These are phyloP conservation scores for Rhinoderma darwinii DNA, from an alignment of 2,113 vertebrate genomes.

Conservation along the genomic window DNA sequence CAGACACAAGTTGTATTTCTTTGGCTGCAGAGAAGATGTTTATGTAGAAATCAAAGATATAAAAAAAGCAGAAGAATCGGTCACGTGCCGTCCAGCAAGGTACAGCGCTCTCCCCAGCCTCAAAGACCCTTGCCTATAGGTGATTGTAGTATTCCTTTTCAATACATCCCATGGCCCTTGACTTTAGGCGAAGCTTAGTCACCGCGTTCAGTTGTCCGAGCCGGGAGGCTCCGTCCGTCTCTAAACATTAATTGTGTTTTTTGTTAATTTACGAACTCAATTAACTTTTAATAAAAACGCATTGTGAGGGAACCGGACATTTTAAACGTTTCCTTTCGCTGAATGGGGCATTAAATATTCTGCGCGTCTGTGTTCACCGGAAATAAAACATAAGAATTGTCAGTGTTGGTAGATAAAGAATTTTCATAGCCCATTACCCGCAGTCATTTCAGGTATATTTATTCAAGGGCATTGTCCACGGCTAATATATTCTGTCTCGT, in stretches of 20 bases:
- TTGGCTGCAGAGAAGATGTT: not conserved
- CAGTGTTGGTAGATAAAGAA: slow-evolving; percentile 8
- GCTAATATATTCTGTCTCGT: not conserved
- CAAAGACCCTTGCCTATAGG: not conserved
- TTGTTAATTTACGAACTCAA: slow-evolving; percentile 29
- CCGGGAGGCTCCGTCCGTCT: not conserved
- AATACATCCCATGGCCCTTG: not conserved
- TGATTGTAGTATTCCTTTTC: not conserved
- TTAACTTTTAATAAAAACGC: slow-evolving; percentile 34
- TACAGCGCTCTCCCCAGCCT: not conserved
- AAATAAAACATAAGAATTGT: slow-evolving; percentile 11
- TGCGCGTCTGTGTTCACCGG: not conserved
- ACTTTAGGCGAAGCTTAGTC: not conserved
- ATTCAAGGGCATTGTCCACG: not conserved
- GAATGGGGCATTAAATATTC: slow-evolving; percentile 32
- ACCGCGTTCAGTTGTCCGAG: not conserved
- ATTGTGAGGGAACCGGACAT: not conserved
- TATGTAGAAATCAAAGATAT: not conserved
- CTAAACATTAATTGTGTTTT: slow-evolving; percentile 6
- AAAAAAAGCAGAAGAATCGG: not conserved
- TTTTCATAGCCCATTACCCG: slow-evolving; percentile 1
- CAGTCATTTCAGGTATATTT: slow-evolving; percentile 7
- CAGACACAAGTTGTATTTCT: not conserved
- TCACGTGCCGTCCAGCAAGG: not conserved
- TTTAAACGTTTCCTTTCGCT: not conserved